Evolutionary conservation across 2,888 invertebrate genomes (phyloP), one percentile per base, ranked within the genome.

Genomic region (Sesia apiformis): DNA sequence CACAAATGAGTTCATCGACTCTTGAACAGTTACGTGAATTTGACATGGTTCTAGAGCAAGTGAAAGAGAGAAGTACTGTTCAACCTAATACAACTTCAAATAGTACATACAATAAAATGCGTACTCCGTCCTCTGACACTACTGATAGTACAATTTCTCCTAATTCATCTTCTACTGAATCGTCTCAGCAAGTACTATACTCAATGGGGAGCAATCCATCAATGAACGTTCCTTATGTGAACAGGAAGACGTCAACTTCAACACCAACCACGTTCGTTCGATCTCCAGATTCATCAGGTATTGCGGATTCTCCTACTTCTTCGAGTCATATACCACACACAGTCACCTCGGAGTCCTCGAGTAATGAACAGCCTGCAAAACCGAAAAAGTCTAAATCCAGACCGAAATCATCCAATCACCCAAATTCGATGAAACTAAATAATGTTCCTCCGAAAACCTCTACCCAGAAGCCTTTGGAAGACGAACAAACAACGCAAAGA

Each of bases 31-130:
- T 95, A 5, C 83, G 94, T 55, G 95, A 95, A 72, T 95, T 95
- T 65, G 95, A 95, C 72, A 93, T 94, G 83, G 95, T 95, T 0
- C 84, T 95, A 57, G 95, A 95, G 69, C 94, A 95, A 83, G 94
- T 95, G 0, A 95, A 94, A 71, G 94, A 94, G 74, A 85, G 94
- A 58, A 94, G 94, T 64, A 93, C 92, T 39, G 92, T 92, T 3
- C 92, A 91, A 60, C 91, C 92, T 0, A 77, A 69, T 53, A 60
- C 74, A 23, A 76, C 64, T 46, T 58, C 75, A 4, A 72, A 63
- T 51, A 75, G 55, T 51, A 61, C 68, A 0, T 77, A 73, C 54
- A 58, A 73, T 39, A 84, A 84, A 63, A 55, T 77, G 6, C 74
- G 73, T 39, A 70, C 69, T 42, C 54, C 74, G 7, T 68, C 80